Evolutionary conservation across 2,113 vertebrate species (phyloP).

Genomic region (Rynchops niger): DNA sequence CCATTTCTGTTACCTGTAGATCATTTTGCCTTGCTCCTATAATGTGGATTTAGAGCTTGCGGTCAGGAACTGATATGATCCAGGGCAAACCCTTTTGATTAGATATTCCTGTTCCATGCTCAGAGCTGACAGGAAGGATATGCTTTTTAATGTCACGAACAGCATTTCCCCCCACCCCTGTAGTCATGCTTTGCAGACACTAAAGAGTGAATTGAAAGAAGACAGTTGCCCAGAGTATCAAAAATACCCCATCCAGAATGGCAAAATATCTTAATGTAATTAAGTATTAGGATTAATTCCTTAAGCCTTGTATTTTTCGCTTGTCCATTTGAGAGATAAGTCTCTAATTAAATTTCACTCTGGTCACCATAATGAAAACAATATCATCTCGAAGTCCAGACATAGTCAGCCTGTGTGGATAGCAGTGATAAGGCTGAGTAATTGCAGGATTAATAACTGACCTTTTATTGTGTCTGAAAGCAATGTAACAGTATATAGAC

Average conservation of each 20-base stretch:
- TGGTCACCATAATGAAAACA: slow-evolving; percentile 68
- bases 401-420: slow-evolving; percentile 57
- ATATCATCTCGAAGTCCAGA: slow-evolving; percentile 37
- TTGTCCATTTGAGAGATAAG: slow-evolving; percentile 60
- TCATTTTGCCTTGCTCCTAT: slow-evolving; percentile 54
- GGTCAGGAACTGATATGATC: slow-evolving; percentile 62
- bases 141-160: not conserved
- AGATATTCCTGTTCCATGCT: slow-evolving; percentile 55
- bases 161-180: not conserved
- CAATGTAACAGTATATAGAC: slow-evolving; percentile 39
- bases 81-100: slow-evolving; percentile 64
- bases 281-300: slow-evolving; percentile 68
- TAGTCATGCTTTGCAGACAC: slow-evolving; percentile 15
- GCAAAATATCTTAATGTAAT: slow-evolving; percentile 66
- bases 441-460: slow-evolving; percentile 73
- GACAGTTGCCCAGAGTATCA: not conserved
- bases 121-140: slow-evolving; percentile 52
- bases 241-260: slow-evolving; percentile 13
- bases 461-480: slow-evolving; percentile 68
- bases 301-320: slow-evolving; percentile 57
- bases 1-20: slow-evolving; percentile 67
- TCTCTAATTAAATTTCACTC: slow-evolving; percentile 73
- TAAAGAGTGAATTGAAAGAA: slow-evolving; percentile 14
- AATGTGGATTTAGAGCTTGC: slow-evolving; percentile 48
- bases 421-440: slow-evolving; percentile 68